A percentile compares a stretch with the other conserved stretches of the same genome.
phyloP scores from a whole-genome alignment of 1,140 invertebrate genomes.

The Conus ventricosus region DNA sequence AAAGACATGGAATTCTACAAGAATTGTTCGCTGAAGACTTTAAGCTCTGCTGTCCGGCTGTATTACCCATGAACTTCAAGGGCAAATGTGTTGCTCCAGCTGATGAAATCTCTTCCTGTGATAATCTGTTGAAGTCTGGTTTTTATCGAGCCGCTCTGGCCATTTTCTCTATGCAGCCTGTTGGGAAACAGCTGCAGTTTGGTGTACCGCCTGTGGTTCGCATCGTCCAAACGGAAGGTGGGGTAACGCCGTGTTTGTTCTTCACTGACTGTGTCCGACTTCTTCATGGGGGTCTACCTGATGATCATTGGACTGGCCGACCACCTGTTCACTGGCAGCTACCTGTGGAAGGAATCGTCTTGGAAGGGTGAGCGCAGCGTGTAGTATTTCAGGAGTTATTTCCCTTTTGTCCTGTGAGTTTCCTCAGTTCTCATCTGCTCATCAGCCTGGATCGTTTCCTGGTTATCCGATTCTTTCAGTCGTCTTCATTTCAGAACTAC shows the following conservation, averaged over 20 bases:
- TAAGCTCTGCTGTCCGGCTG: background rate
- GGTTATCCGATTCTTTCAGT: slow-evolving; percentile 21
- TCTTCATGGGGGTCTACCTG: slow-evolving; percentile 23
- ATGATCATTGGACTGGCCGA: slow-evolving; percentile 7
- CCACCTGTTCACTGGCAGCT: background rate
- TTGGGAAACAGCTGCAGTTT: slow-evolving; percentile 51
- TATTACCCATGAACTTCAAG: background rate
- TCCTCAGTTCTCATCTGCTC: slow-evolving; percentile 22
- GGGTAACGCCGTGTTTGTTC: background rate
- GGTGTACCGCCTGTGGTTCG: slow-evolving; percentile 30
- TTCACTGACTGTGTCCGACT: slow-evolving; percentile 7
- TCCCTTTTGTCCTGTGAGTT: slow-evolving; percentile 1
- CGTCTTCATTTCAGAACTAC: background rate
- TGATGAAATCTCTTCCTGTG: slow-evolving; percentile 45
- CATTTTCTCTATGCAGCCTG: slow-evolving; percentile 45
- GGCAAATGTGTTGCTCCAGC: slow-evolving; percentile 10
- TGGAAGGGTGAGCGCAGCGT: slow-evolving; percentile 53
- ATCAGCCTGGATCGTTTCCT: slow-evolving; percentile 6
- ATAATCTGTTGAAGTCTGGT: slow-evolving; percentile 39
- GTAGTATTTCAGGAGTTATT: slow-evolving; percentile 49
- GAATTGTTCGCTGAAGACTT: background rate
- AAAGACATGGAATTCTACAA: slow-evolving; percentile 9
- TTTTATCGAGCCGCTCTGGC: slow-evolving; percentile 40
- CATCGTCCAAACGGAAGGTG: background rate
- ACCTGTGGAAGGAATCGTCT: slow-evolving; percentile 37